Evolutionary conservation across 2,797 vertebrate species (phyloP).

Genomic region (Todus mexicanus): DNA sequence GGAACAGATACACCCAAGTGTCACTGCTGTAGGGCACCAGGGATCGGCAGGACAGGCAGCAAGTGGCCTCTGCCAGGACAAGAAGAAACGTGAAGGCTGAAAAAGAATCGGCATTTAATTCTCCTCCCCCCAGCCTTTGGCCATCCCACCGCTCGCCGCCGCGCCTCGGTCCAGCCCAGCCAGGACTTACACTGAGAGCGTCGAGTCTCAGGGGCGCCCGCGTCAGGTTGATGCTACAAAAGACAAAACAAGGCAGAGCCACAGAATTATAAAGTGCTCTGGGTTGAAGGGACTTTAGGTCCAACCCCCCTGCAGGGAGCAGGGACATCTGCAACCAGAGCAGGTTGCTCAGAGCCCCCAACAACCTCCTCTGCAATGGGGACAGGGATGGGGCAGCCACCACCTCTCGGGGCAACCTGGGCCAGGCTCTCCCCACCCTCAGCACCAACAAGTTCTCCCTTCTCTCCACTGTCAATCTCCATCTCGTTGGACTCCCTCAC

Average conservation of each 20-base stretch:
- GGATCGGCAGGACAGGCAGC: background rate
- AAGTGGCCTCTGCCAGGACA: background rate
- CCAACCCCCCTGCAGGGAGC: background rate
- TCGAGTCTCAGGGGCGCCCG: background rate
- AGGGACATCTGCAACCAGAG: background rate
- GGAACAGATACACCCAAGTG: background rate
- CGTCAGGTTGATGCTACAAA: constrained; percentile 45
- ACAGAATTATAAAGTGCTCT: background rate
- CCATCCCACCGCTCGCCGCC: background rate
- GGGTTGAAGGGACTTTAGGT: background rate
- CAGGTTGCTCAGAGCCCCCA: background rate
- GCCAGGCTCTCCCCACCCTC: background rate
- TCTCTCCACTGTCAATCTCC: background rate
- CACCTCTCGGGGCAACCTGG: background rate
- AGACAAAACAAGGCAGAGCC: background rate
- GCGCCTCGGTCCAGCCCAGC: accelerated
- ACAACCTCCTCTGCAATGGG: background rate
- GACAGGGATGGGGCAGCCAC: background rate
- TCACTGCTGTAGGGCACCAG: accelerated
- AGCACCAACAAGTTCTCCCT: background rate
- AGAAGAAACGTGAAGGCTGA: background rate
- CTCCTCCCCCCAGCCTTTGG: background rate
- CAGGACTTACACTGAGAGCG: constrained; percentile 53
- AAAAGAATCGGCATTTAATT: background rate
- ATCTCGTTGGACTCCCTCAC: too few relatives aligned